phyloP scores from a whole-genome alignment of 2,113 vertebrate genomes.

The Lutjanus erythropterus region DNA sequence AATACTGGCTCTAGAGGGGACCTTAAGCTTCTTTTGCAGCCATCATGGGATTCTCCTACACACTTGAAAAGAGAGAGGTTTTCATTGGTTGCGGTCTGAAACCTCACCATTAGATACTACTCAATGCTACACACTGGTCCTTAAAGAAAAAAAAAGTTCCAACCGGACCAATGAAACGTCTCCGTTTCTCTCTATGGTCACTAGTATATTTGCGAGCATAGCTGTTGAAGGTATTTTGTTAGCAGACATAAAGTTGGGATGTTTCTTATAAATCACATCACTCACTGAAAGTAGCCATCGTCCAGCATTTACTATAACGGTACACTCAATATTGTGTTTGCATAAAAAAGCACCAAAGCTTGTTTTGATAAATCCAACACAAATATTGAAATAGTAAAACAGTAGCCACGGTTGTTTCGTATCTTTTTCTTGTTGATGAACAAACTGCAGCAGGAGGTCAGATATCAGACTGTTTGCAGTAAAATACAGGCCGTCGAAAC shows the following conservation, averaged over 20 bases:
- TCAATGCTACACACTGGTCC: background rate
- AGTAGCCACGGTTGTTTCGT: background rate
- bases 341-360: constrained; percentile 21
- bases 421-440: background rate
- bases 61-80: no score
- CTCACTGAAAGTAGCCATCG: constrained; percentile 26
- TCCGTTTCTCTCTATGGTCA: background rate
- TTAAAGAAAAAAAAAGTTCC: background rate
- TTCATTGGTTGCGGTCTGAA: no score
- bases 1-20: no score
- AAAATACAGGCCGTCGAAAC: background rate
- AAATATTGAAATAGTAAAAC: background rate
- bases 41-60: no score
- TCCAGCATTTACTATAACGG: background rate
- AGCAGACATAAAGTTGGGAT: background rate
- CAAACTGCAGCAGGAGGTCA: constrained; percentile 4
- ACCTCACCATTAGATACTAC: no score
- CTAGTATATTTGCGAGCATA: background rate
- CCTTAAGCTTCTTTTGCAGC: no score
- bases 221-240: background rate
- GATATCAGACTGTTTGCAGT: background rate
- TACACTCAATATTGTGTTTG: background rate
- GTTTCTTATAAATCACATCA: background rate
- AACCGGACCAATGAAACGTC: constrained; percentile 1
- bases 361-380: background rate